A percentile compares a stretch with the other conserved stretches of the same genome.
phyloP scores from a whole-genome alignment of 2,797 vertebrate genomes.

The Spheniscus humboldti region DNA sequence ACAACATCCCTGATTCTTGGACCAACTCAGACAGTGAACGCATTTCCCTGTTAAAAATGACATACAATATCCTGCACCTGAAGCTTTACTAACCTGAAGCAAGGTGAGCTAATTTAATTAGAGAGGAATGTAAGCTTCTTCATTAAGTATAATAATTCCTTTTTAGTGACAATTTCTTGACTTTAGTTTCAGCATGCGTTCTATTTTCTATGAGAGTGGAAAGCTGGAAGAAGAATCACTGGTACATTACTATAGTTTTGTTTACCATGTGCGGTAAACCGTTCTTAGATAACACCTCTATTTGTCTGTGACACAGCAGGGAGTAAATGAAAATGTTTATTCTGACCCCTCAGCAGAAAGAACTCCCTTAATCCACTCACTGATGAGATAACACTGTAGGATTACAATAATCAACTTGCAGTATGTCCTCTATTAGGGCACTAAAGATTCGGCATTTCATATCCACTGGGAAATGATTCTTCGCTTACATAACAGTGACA shows the following conservation, averaged over 20 bases:
- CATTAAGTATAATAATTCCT: neutral
- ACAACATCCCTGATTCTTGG: neutral
- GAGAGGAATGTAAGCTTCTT: neutral
- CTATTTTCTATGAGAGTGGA: neutral
- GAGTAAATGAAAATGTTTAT: constrained; percentile 79
- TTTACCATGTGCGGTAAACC: constrained; percentile 60
- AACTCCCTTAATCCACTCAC: constrained; percentile 75
- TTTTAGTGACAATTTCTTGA: neutral
- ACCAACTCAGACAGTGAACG: neutral
- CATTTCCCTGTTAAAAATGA: neutral
- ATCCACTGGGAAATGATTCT: constrained; percentile 53
- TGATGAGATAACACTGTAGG: constrained; percentile 77
- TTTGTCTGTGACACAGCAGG: constrained; percentile 76
- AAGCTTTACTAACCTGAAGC: neutral
- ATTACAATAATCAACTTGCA: constrained; percentile 79
- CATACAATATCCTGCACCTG: neutral
- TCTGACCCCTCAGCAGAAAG: constrained; percentile 74
- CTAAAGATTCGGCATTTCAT: constrained; percentile 65
- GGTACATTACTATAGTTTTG: constrained; percentile 30
- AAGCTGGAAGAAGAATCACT: neutral
- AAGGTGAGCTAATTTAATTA: neutral
- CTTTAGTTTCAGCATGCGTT: neutral
- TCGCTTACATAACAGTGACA: constrained; percentile 69
- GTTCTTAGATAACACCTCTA: constrained; percentile 66
- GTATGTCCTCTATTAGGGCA: constrained; percentile 72